Percentiles rank a stretch among this genome's conserved stretches.
Evolutionary conservation across 2,888 invertebrate species (phyloP).

Genomic region (Trichopria drosophilae): DNA sequence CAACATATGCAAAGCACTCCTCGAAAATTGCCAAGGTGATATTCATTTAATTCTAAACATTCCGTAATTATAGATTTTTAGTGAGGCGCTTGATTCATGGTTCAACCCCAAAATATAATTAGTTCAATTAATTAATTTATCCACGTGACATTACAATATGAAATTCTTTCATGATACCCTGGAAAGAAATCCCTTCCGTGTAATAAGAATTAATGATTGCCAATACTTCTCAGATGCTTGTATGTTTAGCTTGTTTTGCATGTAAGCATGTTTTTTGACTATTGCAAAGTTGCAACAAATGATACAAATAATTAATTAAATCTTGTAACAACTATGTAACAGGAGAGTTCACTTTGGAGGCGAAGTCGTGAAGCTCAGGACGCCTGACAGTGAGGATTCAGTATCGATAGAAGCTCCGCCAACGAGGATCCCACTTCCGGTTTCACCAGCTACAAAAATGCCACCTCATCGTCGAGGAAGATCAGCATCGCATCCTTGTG

Average conservation of each 20-base stretch:
- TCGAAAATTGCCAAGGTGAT: slow-evolving; percentile 57
- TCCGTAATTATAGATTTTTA: too few species aligned
- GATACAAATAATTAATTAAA: too few species aligned
- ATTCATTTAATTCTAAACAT: slow-evolving; percentile 4
- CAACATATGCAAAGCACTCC: slow-evolving; percentile 61
- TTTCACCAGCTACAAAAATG: slow-evolving; percentile 57
- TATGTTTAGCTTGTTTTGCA: too few species aligned
- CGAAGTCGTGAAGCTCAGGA: slow-evolving; percentile 82
- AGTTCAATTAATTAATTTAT: background rate
- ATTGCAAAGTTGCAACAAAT: too few species aligned
- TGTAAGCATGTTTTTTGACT: too few species aligned
- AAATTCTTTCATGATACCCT: background rate
- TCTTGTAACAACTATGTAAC: too few species aligned
- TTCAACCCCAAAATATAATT: too few species aligned
- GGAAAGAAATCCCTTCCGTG: too few species aligned
- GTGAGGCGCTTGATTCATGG: too few species aligned
- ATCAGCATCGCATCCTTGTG: slow-evolving; percentile 39
- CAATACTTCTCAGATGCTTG: too few species aligned
- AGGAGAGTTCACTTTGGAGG: slow-evolving; percentile 83
- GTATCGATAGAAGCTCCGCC: slow-evolving; percentile 35
- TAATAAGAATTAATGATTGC: too few species aligned
- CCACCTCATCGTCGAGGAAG: slow-evolving; percentile 37
- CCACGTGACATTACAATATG: background rate
- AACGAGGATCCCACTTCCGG: slow-evolving; percentile 60
- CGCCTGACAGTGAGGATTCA: slow-evolving; percentile 79